Conservation (phyloP, 2,113 vertebrate species). For the Thermophis baileyi region DNA sequence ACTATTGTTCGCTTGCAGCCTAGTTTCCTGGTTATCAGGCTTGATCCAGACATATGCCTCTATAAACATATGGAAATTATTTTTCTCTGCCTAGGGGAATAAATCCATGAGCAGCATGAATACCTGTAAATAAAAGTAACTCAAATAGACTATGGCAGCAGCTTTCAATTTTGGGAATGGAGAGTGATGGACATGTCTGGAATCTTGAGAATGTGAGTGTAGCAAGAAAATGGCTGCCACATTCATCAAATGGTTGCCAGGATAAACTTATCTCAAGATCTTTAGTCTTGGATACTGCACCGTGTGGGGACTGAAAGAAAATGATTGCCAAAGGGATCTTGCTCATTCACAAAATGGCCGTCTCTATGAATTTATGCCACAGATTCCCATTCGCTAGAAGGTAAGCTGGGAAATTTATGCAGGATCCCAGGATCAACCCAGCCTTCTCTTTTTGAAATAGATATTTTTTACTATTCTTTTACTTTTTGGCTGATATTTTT, state of each 20-base stretch:
- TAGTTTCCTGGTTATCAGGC: background rate
- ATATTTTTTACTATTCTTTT: background rate
- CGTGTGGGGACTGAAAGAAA: background rate
- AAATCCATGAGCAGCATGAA: background rate
- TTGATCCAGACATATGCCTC: background rate
- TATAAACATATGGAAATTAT: background rate
- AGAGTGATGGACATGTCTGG: background rate
- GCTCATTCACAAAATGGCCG: background rate
- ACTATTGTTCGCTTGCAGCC: background rate
- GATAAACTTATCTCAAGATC: background rate
- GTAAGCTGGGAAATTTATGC: background rate
- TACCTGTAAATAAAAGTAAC: background rate
- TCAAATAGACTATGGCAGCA: background rate
- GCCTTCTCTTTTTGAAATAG: background rate
- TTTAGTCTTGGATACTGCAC: background rate
- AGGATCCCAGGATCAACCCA: background rate
- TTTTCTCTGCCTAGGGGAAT: background rate
- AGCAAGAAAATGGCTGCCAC: background rate
- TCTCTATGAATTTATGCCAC: background rate
- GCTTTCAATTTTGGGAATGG: background rate
- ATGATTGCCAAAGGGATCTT: background rate
- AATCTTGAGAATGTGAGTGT: background rate
- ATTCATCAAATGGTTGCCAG: background rate
- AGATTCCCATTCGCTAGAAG: background rate
- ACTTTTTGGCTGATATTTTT: background rate